Percentiles rank a stretch among this genome's conserved stretches.
phyloP scores from a whole-genome alignment of 2,113 vertebrate genomes.

The Takifugu flavidus region DNA sequence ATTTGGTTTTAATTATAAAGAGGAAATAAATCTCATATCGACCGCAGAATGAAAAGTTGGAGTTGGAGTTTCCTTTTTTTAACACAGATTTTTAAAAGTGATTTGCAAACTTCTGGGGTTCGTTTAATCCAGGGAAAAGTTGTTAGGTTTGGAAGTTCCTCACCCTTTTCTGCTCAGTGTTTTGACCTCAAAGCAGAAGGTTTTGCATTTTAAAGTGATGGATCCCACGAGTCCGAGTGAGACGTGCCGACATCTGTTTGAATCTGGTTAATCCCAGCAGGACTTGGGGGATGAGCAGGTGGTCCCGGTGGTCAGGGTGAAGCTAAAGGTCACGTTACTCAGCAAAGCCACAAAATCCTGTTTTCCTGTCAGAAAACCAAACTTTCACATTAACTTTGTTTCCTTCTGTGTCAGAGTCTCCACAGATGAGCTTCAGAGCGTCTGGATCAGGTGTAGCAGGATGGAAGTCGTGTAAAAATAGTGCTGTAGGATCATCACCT shows the following conservation, averaged over 20 bases:
- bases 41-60: too few species aligned
- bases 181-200: not conserved
- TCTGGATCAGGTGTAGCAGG: not conserved
- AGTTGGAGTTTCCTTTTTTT: too few species aligned
- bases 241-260: constrained; percentile 15
- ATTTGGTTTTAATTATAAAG: not conserved
- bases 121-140: too few species aligned
- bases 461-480: constrained; percentile 54
- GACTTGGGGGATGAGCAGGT: constrained; percentile 40
- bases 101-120: too few species aligned
- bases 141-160: too few species aligned
- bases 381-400: not conserved
- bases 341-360: not conserved
- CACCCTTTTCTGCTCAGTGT: too few species aligned
- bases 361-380: not conserved
- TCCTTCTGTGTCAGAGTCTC: not conserved
- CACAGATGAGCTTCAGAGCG: constrained; percentile 7
- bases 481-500: constrained; percentile 52
- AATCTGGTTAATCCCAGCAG: constrained; percentile 32
- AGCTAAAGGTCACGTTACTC: constrained; percentile 22
- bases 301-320: constrained; percentile 24
- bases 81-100: too few species aligned
- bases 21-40: too few species aligned
- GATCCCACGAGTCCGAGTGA: not conserved
- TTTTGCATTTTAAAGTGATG: not conserved